Evolutionary conservation across 1,140 invertebrate genomes (phyloP).

Genomic region (Linepithema humile): DNA sequence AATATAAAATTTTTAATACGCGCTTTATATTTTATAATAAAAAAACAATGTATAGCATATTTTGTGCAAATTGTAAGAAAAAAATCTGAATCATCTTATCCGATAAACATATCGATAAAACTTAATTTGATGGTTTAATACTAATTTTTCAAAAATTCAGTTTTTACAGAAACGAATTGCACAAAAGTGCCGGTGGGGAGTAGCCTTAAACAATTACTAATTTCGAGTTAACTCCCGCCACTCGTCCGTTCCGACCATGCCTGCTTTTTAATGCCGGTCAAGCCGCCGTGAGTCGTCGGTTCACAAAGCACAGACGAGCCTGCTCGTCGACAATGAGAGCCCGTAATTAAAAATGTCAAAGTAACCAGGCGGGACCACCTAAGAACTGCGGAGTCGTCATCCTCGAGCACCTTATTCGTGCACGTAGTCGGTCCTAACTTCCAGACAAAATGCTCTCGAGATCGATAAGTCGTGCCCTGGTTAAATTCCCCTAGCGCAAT

Average conservation of each 20-base stretch:
- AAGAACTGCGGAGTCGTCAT: slow-evolving; percentile 53
- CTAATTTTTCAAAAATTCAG: background rate
- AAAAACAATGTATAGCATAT: background rate
- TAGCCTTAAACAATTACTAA: slow-evolving; percentile 62
- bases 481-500: slow-evolving; percentile 21
- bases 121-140: too few relatives aligned
- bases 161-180: slow-evolving; percentile 23
- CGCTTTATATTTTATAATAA: background rate
- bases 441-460: slow-evolving; percentile 7
- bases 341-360: slow-evolving; percentile 74
- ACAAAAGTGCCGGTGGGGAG: background rate
- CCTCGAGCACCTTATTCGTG: slow-evolving; percentile 56
- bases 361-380: slow-evolving; percentile 50
- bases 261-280: slow-evolving; percentile 69
- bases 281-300: slow-evolving; percentile 56
- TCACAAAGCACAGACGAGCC: slow-evolving; percentile 68
- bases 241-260: slow-evolving; percentile 41
- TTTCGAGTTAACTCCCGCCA: slow-evolving; percentile 57
- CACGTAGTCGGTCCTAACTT: slow-evolving; percentile 40
- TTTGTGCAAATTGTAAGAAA: background rate
- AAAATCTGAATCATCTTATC: background rate
- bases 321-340: slow-evolving; percentile 64
- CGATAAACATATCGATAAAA: too few relatives aligned
- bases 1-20: background rate
- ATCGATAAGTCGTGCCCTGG: slow-evolving; percentile 40